Base-by-base conservation (phyloP, 2,888 invertebrate genomes). In the Plemyria rubiginata region DNA sequence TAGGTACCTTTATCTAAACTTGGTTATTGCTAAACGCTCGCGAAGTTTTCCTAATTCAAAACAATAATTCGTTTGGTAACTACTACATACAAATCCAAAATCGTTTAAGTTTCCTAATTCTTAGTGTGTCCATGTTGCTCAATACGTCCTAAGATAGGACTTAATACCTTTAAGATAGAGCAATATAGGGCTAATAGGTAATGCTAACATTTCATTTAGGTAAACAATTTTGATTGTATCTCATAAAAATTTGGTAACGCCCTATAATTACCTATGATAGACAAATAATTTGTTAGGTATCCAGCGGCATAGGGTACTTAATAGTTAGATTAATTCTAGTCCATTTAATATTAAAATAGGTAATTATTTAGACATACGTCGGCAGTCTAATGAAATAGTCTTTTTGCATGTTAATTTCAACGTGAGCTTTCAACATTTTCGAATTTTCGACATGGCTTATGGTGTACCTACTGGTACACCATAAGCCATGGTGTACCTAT, bases 291-390 rank as follows among this genome's bases (percentile, higher is more conserved):
- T 84, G 84, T 90, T 89, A n/a, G n/a, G n/a, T n/a, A 90, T 92
- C 91, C 90, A 85, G 91, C 92, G 92, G 92, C 92, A 86, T 87
- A 89, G 89, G 90, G 90, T 92, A 92, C 92, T 92, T 91, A 91
- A 84, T 92, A 92, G 90, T 85, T 92, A 92, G 91, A 79, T 86
- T 92, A 91, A 92, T 91, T 90, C 92, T 92, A 92, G 92, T 92
- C 92, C 88, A 88, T 87, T 80, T 92, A 91, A 90, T 88, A 82
- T 87, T 90, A 90, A 88, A 85, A 80, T 88, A 86, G 9, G 15
- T 45, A 45, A 89, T 86, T 80, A 85, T 83, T 83, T 88, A 88
- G 87, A 83, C 75, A 79, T 87, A 83, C 84, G 87, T 85, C 86
- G 86, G 85, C 81, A 80, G 76, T 77, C 75, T 70, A 70, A 62